Conservation (phyloP, 2,113 vertebrate species). For the Sebastes schlegelii region DNA sequence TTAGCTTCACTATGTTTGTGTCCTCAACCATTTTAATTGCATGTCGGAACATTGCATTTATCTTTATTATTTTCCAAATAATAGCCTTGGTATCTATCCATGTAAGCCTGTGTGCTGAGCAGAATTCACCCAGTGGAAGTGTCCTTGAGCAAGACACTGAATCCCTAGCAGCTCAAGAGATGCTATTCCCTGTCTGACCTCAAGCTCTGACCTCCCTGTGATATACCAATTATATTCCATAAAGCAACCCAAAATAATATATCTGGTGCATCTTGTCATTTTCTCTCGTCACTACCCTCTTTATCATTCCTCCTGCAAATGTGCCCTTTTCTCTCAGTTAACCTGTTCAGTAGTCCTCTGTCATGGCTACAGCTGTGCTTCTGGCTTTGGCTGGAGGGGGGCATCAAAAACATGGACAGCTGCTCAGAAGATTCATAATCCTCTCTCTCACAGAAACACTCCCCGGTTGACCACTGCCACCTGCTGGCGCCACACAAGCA, state of each 20-base stretch:
- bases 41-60: background rate
- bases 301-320: constrained; percentile 29
- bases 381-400: constrained; percentile 76
- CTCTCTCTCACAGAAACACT: constrained; percentile 67
- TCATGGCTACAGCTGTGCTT: constrained; percentile 38
- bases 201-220: constrained; percentile 8
- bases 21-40: background rate
- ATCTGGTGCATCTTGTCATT: constrained; percentile 24
- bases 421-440: constrained; percentile 71
- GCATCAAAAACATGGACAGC: constrained; percentile 64
- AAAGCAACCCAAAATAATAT: constrained; percentile 9
- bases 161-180: constrained; percentile 5
- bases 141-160: background rate
- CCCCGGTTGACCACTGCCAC: constrained; percentile 71
- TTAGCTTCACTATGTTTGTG: constrained; percentile 11
- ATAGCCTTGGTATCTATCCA: background rate
- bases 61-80: background rate
- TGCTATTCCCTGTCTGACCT: constrained; percentile 10
- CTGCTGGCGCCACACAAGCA: constrained; percentile 56
- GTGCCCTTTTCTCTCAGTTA: constrained; percentile 33
- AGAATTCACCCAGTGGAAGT: background rate
- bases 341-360: constrained; percentile 4
- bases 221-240: constrained; percentile 14
- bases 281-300: constrained; percentile 25
- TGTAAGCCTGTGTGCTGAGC: background rate